Evolutionary conservation across 2,888 invertebrate genomes (phyloP).

Genomic region (Polia nebulosa): DNA sequence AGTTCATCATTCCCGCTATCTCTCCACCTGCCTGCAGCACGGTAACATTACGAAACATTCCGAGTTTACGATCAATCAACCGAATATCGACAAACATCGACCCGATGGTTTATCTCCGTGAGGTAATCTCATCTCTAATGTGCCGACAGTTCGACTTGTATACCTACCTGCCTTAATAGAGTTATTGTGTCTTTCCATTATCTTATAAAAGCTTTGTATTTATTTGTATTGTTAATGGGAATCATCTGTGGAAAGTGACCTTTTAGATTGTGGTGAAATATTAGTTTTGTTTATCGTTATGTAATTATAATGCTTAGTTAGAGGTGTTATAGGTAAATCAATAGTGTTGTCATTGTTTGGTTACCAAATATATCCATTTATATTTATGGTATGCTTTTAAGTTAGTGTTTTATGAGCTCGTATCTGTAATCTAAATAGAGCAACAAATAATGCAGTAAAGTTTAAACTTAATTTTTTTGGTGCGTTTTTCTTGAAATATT

Average conservation of each 20-base stretch:
- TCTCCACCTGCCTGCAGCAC: constrained; percentile 20
- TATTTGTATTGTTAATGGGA: constrained; percentile 11
- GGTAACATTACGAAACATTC: constrained; percentile 33
- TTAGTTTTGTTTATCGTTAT: constrained; percentile 6
- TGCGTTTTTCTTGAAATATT: background rate
- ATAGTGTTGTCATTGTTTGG: constrained; percentile 1
- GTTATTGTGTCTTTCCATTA: constrained; percentile 22
- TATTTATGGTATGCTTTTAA: background rate
- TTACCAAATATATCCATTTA: too few species aligned
- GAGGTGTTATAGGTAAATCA: too few species aligned
- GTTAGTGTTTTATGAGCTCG: background rate
- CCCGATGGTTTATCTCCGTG: constrained; percentile 40
- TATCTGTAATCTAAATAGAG: too few species aligned
- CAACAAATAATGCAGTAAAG: too few species aligned
- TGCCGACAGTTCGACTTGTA: constrained; percentile 9
- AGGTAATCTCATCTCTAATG: constrained; percentile 15
- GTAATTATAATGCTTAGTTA: background rate
- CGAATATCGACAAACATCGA: constrained; percentile 28
- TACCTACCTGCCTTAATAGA: constrained; percentile 15
- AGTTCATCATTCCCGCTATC: background rate
- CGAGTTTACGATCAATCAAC: constrained; percentile 43
- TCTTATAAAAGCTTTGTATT: constrained; percentile 23
- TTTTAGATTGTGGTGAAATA: constrained; percentile 28
- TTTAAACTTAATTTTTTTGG: background rate
- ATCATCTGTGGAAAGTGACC: background rate